Evolutionary conservation across 2,888 invertebrate species (phyloP).

Genomic region (Leuctra nigra): DNA sequence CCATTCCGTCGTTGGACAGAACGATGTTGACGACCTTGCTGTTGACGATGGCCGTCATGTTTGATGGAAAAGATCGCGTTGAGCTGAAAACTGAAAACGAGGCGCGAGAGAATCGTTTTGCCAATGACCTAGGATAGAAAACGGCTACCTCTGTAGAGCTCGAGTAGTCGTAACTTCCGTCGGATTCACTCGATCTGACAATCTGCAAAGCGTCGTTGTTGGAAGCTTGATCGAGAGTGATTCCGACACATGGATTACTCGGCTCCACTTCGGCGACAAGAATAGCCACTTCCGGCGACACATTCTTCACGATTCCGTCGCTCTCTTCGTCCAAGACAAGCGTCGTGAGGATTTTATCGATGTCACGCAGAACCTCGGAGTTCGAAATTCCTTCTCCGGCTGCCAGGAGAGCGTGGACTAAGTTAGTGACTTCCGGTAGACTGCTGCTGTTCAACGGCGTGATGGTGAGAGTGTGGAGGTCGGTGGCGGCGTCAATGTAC

Average conservation of each 20-base stretch:
- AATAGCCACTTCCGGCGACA: background rate
- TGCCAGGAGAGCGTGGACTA: background rate
- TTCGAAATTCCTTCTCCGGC: background rate
- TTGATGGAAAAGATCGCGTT: background rate
- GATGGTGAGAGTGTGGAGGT: background rate
- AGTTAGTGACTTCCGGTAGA: background rate
- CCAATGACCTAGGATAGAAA: background rate
- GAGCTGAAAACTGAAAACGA: constrained; percentile 15
- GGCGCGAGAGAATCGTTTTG: constrained; percentile 10
- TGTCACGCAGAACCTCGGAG: background rate
- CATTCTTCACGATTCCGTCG: background rate
- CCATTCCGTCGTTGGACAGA: constrained; percentile 18
- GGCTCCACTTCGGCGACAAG: background rate
- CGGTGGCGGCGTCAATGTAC: background rate
- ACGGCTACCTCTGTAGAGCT: background rate
- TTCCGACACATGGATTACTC: background rate
- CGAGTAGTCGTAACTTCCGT: too few relatives aligned
- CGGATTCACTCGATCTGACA: too few relatives aligned
- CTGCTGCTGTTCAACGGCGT: background rate
- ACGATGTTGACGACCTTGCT: constrained; percentile 35
- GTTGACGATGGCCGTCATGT: constrained; percentile 27
- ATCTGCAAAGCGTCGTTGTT: too few relatives aligned
- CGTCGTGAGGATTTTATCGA: background rate
- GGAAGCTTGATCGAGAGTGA: too few relatives aligned
- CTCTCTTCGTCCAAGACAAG: background rate